These are phyloP conservation scores for Mola mola DNA, from an alignment of 2,113 vertebrate species.

Conservation along the genomic window DNA sequence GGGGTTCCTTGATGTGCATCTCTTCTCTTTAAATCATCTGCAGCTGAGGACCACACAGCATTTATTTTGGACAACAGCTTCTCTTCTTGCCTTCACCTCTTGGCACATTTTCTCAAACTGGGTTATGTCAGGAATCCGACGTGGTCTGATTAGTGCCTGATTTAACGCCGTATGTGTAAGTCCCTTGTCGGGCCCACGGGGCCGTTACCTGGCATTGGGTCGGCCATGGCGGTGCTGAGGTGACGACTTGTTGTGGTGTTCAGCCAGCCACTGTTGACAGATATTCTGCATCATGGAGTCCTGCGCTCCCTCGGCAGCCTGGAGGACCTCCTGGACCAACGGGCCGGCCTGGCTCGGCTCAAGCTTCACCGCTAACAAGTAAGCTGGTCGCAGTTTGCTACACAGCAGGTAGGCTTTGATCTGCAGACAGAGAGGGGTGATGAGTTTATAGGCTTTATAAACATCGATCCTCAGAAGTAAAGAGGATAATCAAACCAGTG, in stretches of 20 bases:
- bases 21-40: not conserved
- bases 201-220: slow-evolving; percentile 63
- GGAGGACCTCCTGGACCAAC: slow-evolving; percentile 87
- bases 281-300: slow-evolving; percentile 92
- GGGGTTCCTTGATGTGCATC: too few species aligned
- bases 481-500: not conserved
- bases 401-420: slow-evolving; percentile 92
- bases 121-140: not conserved
- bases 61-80: not conserved
- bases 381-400: slow-evolving; percentile 91
- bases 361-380: slow-evolving; percentile 92
- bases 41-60: not conserved
- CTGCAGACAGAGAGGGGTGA: slow-evolving; percentile 66
- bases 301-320: slow-evolving; percentile 83
- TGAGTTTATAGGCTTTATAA: too few species aligned
- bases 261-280: slow-evolving; percentile 92
- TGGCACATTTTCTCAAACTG: not conserved
- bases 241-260: slow-evolving; percentile 80
- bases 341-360: slow-evolving; percentile 84
- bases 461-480: not conserved
- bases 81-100: not conserved
- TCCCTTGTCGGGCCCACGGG: not conserved
- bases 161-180: not conserved
- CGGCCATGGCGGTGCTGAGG: slow-evolving; percentile 60
- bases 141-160: not conserved